Percentiles rank a stretch among this genome's conserved stretches.
These are phyloP conservation scores for Apodemia mormo DNA, from an alignment of 2,888 invertebrate genomes.

Conservation along the genomic window DNA sequence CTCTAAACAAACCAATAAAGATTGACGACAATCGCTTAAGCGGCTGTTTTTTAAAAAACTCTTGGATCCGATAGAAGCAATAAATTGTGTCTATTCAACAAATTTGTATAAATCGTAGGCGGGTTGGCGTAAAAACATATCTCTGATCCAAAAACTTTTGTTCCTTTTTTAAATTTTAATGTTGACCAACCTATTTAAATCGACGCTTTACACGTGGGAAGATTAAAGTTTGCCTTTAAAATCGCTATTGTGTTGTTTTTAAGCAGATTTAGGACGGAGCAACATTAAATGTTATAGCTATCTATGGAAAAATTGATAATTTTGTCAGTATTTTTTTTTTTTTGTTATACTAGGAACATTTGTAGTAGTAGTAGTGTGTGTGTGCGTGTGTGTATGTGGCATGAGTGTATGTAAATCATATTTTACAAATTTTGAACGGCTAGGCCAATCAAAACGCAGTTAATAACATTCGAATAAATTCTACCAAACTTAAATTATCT, in stretches of 20 bases:
- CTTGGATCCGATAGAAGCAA: constrained; percentile 51
- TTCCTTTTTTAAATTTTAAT: constrained; percentile 23
- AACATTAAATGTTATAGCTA: too few relatives aligned
- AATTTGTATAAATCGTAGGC: constrained; percentile 75
- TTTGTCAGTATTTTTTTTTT: too few relatives aligned
- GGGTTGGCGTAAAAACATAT: constrained; percentile 55
- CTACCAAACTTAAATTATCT: too few relatives aligned
- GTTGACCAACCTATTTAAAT: constrained; percentile 41
- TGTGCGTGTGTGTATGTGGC: too few relatives aligned
- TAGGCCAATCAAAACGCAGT: too few relatives aligned
- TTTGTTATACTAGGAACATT: too few relatives aligned
- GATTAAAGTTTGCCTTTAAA: background rate
- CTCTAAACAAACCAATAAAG: constrained; percentile 7
- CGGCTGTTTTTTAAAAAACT: constrained; percentile 10
- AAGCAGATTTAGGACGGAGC: too few relatives aligned
- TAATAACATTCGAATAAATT: too few relatives aligned
- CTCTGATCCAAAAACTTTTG: background rate
- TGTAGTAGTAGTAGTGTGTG: too few relatives aligned
- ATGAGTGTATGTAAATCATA: too few relatives aligned
- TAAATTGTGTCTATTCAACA: constrained; percentile 72
- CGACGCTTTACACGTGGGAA: constrained; percentile 1
- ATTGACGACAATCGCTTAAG: background rate
- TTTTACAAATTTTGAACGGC: too few relatives aligned
- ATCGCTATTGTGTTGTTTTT: background rate
- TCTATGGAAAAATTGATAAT: too few relatives aligned